Conservation (phyloP, 1,140 invertebrate species). For the Aphis gossypii region DNA sequence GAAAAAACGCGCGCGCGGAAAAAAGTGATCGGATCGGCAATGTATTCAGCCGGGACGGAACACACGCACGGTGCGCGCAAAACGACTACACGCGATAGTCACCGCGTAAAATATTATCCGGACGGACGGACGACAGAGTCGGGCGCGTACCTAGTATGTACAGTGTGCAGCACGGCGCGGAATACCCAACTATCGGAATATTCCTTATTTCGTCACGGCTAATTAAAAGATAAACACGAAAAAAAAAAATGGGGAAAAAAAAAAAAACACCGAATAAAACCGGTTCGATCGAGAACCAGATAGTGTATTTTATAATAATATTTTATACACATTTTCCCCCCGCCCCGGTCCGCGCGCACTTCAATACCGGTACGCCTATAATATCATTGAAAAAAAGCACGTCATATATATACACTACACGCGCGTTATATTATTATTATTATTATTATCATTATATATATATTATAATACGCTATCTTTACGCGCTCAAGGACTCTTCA, state of each 20-base stretch:
- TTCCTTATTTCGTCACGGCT: not conserved
- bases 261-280: not conserved
- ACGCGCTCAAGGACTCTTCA: not conserved
- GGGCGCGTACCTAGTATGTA: not conserved
- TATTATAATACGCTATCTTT: constrained; percentile 13
- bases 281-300: not conserved
- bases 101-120: not conserved
- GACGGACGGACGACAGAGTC: not conserved
- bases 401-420: no score
- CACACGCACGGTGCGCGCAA: not conserved
- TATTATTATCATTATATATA: not conserved
- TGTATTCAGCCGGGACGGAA: not conserved
- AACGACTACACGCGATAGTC: not conserved
- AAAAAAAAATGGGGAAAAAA: not conserved
- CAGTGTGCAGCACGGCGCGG: not conserved
- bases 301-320: not conserved
- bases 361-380: not conserved
- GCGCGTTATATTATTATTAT: not conserved
- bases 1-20: not conserved
- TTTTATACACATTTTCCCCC: not conserved
- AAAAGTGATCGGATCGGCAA: not conserved
- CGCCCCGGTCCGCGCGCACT: not conserved
- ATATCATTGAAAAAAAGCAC: not conserved
- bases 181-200: not conserved
- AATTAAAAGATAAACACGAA: constrained; percentile 2